Conservation (phyloP, 2,797 vertebrate genomes). For the Aphelocoma californica region DNA sequence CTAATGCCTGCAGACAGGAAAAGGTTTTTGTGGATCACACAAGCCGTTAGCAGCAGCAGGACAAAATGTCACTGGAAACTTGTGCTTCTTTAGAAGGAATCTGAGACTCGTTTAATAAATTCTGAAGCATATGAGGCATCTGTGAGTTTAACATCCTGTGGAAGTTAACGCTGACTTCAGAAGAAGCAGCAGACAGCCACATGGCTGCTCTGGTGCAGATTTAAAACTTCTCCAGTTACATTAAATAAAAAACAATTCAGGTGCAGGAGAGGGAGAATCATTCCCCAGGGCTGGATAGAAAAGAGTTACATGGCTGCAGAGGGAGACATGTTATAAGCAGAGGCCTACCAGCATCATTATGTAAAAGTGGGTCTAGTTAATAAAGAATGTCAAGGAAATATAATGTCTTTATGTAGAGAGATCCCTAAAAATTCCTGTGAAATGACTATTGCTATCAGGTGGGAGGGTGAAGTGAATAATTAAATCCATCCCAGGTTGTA, state of each 20-base stretch:
- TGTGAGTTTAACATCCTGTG: constrained; percentile 53
- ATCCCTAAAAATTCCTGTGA: not conserved
- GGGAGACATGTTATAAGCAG: not conserved
- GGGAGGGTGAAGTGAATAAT: not conserved
- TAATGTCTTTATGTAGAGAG: not conserved
- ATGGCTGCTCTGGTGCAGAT: constrained; percentile 14
- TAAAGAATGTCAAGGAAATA: not conserved
- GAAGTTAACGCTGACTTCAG: constrained; percentile 50
- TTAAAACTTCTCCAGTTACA: not conserved
- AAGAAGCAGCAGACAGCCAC: constrained; percentile 50
- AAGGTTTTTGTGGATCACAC: not conserved
- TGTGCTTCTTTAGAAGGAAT: constrained; percentile 23
- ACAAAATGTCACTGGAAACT: constrained; percentile 41
- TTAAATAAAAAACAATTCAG: constrained; percentile 8
- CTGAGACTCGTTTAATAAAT: constrained; percentile 45
- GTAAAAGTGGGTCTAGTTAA: not conserved
- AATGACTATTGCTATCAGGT: not conserved
- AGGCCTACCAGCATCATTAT: not conserved
- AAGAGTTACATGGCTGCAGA: not conserved
- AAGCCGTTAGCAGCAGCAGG: not conserved
- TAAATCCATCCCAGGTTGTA: not conserved
- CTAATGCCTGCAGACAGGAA: constrained; percentile 67
- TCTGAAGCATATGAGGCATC: constrained; percentile 38
- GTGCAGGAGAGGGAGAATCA: not conserved
- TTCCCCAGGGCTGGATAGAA: not conserved